phyloP scores from a whole-genome alignment of 1,140 invertebrate genomes.

The Penaeus japonicus region DNA sequence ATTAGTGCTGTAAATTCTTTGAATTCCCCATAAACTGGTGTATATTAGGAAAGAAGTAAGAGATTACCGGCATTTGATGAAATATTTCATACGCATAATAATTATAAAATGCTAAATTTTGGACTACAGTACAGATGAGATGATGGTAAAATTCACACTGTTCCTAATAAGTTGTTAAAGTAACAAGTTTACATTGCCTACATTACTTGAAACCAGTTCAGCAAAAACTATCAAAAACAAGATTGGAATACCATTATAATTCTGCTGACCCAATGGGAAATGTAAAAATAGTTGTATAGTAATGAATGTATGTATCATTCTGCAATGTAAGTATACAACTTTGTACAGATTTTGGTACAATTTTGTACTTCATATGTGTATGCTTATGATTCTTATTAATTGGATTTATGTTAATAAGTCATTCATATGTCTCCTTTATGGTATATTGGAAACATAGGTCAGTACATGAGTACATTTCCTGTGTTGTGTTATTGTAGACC shows the following conservation, averaged over 20 bases:
- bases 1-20: too few relatives aligned
- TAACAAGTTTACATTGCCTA: too few relatives aligned
- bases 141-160: too few relatives aligned
- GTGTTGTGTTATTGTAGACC: not conserved
- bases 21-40: too few relatives aligned
- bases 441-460: not conserved
- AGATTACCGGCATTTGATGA: too few relatives aligned
- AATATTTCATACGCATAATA: too few relatives aligned
- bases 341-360: slow-evolving; percentile 41
- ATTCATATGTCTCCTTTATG: not conserved
- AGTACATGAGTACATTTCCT: slow-evolving; percentile 1
- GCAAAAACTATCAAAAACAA: not conserved
- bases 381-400: slow-evolving; percentile 10
- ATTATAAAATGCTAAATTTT: too few relatives aligned
- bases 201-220: not conserved
- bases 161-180: too few relatives aligned
- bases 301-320: too few relatives aligned
- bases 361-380: slow-evolving; percentile 41
- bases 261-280: slow-evolving; percentile 2
- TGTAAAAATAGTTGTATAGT: slow-evolving; percentile 36
- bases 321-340: slow-evolving; percentile 35
- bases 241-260: not conserved
- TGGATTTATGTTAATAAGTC: slow-evolving; percentile 8
- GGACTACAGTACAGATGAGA: too few relatives aligned
- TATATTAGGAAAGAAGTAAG: too few relatives aligned